Percentiles rank a stretch among this genome's conserved stretches.
These are phyloP conservation scores for Drosophila neoperkinsi DNA, from an alignment of 2,888 invertebrate species.

Conservation along the genomic window DNA sequence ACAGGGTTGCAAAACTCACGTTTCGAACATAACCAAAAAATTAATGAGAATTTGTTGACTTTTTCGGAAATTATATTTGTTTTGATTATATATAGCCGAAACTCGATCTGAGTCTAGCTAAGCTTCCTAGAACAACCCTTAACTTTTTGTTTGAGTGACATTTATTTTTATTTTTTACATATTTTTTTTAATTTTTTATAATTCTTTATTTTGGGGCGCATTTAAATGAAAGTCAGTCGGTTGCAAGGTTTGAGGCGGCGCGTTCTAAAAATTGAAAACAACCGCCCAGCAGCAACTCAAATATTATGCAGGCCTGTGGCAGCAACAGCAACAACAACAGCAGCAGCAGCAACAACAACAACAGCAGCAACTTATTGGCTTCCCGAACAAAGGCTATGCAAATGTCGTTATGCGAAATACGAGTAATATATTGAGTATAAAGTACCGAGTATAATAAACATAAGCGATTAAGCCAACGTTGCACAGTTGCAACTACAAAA, in stretches of 20 bases:
- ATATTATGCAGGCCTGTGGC: slow-evolving; percentile 14
- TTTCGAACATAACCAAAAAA: slow-evolving; percentile 20
- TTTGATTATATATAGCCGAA: slow-evolving; percentile 8
- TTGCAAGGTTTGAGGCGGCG: slow-evolving; percentile 21
- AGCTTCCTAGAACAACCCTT: slow-evolving; percentile 26
- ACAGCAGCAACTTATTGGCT: slow-evolving; percentile 47
- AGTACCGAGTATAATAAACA: slow-evolving; percentile 75
- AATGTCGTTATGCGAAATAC: slow-evolving; percentile 52
- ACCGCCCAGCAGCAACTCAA: slow-evolving; percentile 7
- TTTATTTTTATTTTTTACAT: slow-evolving; percentile 9
- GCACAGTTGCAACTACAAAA: slow-evolving; percentile 57
- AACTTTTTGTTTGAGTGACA: neutral
- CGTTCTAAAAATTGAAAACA: slow-evolving; percentile 28
- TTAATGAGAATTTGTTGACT: slow-evolving; percentile 33
- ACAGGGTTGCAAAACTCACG: slow-evolving; percentile 30
- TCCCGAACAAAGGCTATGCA: slow-evolving; percentile 70
- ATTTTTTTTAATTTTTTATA: slow-evolving; percentile 9
- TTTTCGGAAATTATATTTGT: slow-evolving; percentile 17
- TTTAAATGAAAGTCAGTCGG: slow-evolving; percentile 25
- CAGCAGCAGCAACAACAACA: neutral
- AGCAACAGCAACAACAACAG: slow-evolving; percentile 10
- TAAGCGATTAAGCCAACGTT: slow-evolving; percentile 70
- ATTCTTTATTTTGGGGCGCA: slow-evolving; percentile 22
- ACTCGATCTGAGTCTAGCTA: neutral
- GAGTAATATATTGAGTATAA: slow-evolving; percentile 58